Percentiles rank a stretch among this genome's conserved stretches.
Evolutionary conservation across 30 jellyfish, hydroid and myxozoan species (phyloP).

Genomic region (Catostylus mosaicus): DNA sequence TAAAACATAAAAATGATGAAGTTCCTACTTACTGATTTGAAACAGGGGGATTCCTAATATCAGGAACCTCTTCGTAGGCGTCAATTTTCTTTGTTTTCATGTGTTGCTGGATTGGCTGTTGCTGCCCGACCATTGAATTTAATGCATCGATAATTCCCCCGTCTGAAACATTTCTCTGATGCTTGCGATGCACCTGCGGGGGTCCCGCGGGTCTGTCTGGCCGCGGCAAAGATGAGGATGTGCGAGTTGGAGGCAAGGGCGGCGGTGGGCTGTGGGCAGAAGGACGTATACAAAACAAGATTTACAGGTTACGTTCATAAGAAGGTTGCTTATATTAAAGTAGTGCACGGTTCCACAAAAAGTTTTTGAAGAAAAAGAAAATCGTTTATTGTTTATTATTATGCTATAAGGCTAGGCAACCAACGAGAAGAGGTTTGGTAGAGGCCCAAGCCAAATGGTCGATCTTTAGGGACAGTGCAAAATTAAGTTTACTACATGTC

Average conservation of each 20-base stretch:
- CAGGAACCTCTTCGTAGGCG: slow-evolving; percentile 28
- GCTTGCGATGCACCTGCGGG: slow-evolving; percentile 68
- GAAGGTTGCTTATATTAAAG: no score
- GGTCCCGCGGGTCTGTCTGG: slow-evolving; percentile 95
- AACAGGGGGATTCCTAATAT: background rate
- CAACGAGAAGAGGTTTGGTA: no score
- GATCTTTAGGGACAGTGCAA: no score
- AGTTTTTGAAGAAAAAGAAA: no score
- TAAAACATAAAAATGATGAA: no score
- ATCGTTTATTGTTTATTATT: no score
- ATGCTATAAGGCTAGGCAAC: no score
- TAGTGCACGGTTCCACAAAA: no score
- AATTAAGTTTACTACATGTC: no score
- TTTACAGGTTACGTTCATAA: no score
- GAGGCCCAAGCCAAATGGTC: no score
- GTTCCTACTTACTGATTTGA: slow-evolving; percentile 20
- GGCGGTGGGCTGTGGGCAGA: slow-evolving; percentile 53
- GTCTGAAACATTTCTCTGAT: slow-evolving; percentile 88
- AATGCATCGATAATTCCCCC: slow-evolving; percentile 74
- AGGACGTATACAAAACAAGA: no score
- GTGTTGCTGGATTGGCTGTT: slow-evolving; percentile 21
- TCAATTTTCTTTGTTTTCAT: background rate
- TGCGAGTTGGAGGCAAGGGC: slow-evolving; percentile 95
- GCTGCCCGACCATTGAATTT: slow-evolving; percentile 20
- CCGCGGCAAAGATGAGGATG: slow-evolving; percentile 88